Evolutionary conservation across 2,888 invertebrate species (phyloP).

Genomic region (Thereva unica): DNA sequence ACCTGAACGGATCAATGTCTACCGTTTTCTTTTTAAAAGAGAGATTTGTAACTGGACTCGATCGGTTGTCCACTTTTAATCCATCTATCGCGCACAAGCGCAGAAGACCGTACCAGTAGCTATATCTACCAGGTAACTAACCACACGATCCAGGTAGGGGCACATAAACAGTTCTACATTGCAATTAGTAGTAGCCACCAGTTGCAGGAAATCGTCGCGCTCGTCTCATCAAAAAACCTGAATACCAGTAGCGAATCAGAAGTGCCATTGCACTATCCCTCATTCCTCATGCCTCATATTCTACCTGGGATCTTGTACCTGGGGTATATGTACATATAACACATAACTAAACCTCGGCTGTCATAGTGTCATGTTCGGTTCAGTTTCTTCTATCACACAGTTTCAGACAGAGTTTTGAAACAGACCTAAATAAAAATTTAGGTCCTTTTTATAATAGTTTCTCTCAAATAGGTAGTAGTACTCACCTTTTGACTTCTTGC

Average conservation of each 20-base stretch:
- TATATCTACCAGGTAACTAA: background rate
- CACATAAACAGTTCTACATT: constrained; percentile 16
- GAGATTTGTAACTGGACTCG: no score
- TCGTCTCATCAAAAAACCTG: constrained; percentile 9
- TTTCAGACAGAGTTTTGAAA: background rate
- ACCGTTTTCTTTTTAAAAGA: background rate
- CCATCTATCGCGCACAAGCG: constrained; percentile 12
- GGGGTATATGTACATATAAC: no score
- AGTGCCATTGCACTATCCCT: constrained; percentile 12
- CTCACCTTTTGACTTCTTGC: constrained; percentile 57
- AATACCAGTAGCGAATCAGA: constrained; percentile 25
- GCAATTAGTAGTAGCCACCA: constrained; percentile 26
- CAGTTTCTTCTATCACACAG: background rate
- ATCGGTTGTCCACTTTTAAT: background rate
- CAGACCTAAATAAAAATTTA: background rate
- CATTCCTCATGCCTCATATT: background rate
- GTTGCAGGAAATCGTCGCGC: constrained; percentile 2
- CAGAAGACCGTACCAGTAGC: constrained; percentile 11
- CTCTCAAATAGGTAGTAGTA: no score
- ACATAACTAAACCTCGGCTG: no score
- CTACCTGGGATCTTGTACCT: no score
- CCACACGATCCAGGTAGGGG: constrained; percentile 21
- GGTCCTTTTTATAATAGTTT: background rate
- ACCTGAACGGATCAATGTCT: background rate
- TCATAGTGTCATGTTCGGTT: constrained; percentile 8